These are phyloP conservation scores for Cheilosia vernalis DNA, from an alignment of 2,888 invertebrate species.

Conservation along the genomic window DNA sequence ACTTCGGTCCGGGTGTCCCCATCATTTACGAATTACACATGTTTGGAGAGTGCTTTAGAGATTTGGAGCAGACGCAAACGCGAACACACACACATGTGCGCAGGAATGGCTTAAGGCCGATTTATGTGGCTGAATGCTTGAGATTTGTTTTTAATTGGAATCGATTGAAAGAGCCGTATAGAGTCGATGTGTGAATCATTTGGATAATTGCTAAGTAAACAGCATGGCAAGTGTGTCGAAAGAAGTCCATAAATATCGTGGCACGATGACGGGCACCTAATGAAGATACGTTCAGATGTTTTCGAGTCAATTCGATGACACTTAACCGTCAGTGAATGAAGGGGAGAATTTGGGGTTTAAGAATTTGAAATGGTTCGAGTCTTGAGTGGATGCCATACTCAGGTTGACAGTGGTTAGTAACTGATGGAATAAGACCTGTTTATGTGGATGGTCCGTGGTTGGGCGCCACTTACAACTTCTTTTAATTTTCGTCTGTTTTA, in stretches of 20 bases:
- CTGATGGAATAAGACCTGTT: too few relatives aligned
- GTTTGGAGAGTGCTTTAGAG: slow-evolving; percentile 61
- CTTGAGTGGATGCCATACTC: too few relatives aligned
- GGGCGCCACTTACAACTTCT: too few relatives aligned
- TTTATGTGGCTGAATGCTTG: slow-evolving; percentile 47
- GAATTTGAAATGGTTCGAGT: too few relatives aligned
- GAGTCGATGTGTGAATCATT: slow-evolving; percentile 13
- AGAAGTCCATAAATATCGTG: slow-evolving; percentile 40
- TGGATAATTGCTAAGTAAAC: slow-evolving; percentile 22
- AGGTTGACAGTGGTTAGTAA: too few relatives aligned
- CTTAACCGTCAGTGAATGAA: neutral
- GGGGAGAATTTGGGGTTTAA: too few relatives aligned
- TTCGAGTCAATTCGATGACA: neutral
- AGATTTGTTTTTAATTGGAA: slow-evolving; percentile 56
- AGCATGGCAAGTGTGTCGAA: slow-evolving; percentile 4
- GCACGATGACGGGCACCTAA: slow-evolving; percentile 22
- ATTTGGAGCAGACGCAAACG: slow-evolving; percentile 37
- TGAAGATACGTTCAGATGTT: neutral
- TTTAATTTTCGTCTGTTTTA: too few relatives aligned
- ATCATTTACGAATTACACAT: slow-evolving; percentile 71
- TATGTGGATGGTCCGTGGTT: too few relatives aligned
- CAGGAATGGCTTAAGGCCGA: slow-evolving; percentile 30
- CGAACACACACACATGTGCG: slow-evolving; percentile 7
- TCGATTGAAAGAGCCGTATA: slow-evolving; percentile 24
- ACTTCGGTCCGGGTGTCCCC: slow-evolving; percentile 66